Evolutionary conservation across 1,140 invertebrate genomes (phyloP).

Genomic region (Solen grandis): DNA sequence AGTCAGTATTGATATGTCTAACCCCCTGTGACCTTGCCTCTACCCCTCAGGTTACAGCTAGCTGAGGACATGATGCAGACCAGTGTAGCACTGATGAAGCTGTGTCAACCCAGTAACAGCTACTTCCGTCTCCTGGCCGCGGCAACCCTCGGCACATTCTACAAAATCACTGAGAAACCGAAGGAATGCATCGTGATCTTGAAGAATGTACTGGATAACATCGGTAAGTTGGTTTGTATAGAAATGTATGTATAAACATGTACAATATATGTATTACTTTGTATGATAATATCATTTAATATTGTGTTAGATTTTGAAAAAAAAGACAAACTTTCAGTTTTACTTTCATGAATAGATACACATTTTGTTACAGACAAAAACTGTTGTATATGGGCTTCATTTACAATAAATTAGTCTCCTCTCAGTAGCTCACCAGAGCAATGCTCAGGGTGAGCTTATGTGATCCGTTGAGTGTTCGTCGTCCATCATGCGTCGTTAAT

Average conservation of each 20-base stretch:
- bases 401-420: too few species aligned
- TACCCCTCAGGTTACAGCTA: conserved; percentile 63
- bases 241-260: neutral
- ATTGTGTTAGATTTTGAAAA: neutral
- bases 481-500: too few species aligned
- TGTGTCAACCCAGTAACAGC: conserved; percentile 72
- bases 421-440: too few species aligned
- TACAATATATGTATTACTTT: neutral
- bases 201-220: conserved; percentile 68
- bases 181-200: conserved; percentile 72
- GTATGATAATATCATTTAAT: neutral
- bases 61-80: conserved; percentile 69
- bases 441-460: too few species aligned
- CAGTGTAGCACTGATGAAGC: conserved; percentile 70
- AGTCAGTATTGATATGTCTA: too few species aligned
- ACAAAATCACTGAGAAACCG: conserved; percentile 71
- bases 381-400: too few species aligned
- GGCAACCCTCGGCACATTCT: conserved; percentile 76
- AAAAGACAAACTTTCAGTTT: neutral
- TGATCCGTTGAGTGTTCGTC: too few species aligned
- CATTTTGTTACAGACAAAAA: neutral
- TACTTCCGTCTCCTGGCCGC: conserved; percentile 71
- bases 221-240: conserved; percentile 70
- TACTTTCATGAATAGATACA: neutral
- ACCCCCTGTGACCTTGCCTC: too few species aligned